Conservation (phyloP, 2,888 invertebrate species). For the Platypus cylindrus region DNA sequence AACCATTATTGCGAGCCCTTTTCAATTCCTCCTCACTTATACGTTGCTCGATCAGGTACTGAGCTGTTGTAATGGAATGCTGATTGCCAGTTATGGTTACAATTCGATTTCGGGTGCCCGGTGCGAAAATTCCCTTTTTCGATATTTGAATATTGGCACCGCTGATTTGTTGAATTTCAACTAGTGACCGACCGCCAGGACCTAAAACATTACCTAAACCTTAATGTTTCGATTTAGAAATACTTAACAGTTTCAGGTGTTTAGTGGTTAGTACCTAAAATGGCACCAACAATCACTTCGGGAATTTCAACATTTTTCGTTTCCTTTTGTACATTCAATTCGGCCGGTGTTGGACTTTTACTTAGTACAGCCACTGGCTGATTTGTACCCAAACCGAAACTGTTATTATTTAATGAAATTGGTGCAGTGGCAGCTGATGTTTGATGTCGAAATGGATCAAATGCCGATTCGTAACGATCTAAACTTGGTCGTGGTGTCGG, state of each 20-base stretch:
- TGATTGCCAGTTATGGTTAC: slow-evolving; percentile 89
- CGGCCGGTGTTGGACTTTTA: slow-evolving; percentile 73
- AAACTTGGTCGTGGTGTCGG: slow-evolving; percentile 55
- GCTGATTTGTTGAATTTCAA: slow-evolving; percentile 94
- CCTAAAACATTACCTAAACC: slow-evolving; percentile 35
- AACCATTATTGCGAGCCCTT: slow-evolving; percentile 78
- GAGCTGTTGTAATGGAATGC: slow-evolving; percentile 81
- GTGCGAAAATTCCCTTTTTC: slow-evolving; percentile 95
- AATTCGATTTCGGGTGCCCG: slow-evolving; percentile 93
- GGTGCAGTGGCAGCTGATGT: slow-evolving; percentile 60
- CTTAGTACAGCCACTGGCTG: slow-evolving; percentile 60
- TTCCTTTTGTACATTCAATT: slow-evolving; percentile 58
- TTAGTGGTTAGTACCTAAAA: slow-evolving; percentile 54
- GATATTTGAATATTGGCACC: slow-evolving; percentile 98
- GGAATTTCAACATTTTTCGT: slow-evolving; percentile 89
- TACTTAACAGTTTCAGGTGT: not conserved
- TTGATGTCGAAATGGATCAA: slow-evolving; percentile 65
- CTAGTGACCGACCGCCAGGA: slow-evolving; percentile 89
- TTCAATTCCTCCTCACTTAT: slow-evolving; percentile 92
- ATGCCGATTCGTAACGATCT: slow-evolving; percentile 58
- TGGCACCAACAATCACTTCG: slow-evolving; percentile 93
- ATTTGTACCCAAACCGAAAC: slow-evolving; percentile 72
- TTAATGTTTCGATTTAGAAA: not conserved
- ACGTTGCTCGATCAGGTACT: slow-evolving; percentile 92
- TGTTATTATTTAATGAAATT: slow-evolving; percentile 72